Evolutionary conservation across 2,888 invertebrate genomes (phyloP).

Genomic region (Drosophila tripunctata): DNA sequence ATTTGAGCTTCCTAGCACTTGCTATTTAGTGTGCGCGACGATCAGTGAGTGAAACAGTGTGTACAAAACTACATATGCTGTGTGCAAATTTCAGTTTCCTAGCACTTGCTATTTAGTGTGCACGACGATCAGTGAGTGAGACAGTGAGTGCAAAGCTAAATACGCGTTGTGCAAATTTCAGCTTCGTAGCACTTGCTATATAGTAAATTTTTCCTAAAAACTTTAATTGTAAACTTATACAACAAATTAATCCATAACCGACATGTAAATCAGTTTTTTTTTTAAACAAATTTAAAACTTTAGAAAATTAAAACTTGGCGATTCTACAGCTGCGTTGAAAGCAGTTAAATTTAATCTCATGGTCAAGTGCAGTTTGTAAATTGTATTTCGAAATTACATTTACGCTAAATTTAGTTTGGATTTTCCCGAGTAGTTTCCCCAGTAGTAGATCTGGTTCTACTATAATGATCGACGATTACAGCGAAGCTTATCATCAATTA

Average conservation of each 20-base stretch:
- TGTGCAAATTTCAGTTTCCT: not conserved
- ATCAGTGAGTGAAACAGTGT: not conserved
- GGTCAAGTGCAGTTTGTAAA: constrained; percentile 27
- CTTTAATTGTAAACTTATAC: too few species aligned
- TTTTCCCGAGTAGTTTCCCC: not conserved
- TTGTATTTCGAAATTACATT: constrained; percentile 6
- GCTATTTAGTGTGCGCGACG: not conserved
- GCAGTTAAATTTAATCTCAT: constrained; percentile 3
- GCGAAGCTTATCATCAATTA: constrained; percentile 12
- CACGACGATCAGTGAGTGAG: not conserved
- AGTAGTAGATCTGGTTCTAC: constrained; percentile 20
- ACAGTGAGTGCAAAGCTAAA: too few species aligned
- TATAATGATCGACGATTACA: not conserved
- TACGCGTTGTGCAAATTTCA: too few species aligned
- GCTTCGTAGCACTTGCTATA: too few species aligned
- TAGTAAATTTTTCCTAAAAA: too few species aligned
- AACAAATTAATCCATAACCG: too few species aligned
- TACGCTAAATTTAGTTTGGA: not conserved
- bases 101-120: not conserved
- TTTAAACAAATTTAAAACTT: not conserved
- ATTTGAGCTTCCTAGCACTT: not conserved
- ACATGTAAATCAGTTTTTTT: too few species aligned
- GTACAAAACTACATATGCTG: too few species aligned
- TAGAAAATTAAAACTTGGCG: not conserved
- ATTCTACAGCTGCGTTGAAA: too few species aligned